Conservation (phyloP, 2,113 vertebrate species). For the Columba livia region DNA sequence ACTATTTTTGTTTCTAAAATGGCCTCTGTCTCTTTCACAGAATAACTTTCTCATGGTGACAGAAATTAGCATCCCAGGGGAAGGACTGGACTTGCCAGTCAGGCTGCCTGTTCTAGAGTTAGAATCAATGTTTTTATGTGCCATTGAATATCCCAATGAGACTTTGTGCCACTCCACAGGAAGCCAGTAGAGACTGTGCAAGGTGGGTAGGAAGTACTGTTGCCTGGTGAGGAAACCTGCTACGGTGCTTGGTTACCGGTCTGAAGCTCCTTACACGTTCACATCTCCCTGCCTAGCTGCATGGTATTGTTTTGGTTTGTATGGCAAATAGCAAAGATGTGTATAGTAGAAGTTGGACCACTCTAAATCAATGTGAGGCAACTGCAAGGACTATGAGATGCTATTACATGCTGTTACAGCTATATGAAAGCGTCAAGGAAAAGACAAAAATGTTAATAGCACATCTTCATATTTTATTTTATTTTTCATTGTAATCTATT, state of each 20-base stretch:
- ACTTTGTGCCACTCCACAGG: not conserved
- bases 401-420: not conserved
- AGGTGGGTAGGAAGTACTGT: no score
- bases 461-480: not conserved
- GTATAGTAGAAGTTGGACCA: not conserved
- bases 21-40: not conserved
- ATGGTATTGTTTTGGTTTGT: not conserved
- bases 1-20: not conserved
- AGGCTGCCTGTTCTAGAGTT: not conserved
- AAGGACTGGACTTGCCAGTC: not conserved
- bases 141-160: not conserved
- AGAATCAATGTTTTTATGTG: not conserved
- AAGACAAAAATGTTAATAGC: not conserved
- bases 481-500: not conserved
- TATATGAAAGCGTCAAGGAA: not conserved
- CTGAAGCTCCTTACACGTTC: not conserved
- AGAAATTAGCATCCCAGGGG: not conserved
- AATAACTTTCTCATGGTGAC: not conserved
- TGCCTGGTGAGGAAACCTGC: not conserved
- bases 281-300: not conserved
- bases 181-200: not conserved
- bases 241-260: not conserved
- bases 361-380: not conserved
- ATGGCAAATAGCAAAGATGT: not conserved
- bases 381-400: not conserved